Evolutionary conservation across 2,797 vertebrate genomes (phyloP).

Genomic region (Chlorospingus flavigularis): DNA sequence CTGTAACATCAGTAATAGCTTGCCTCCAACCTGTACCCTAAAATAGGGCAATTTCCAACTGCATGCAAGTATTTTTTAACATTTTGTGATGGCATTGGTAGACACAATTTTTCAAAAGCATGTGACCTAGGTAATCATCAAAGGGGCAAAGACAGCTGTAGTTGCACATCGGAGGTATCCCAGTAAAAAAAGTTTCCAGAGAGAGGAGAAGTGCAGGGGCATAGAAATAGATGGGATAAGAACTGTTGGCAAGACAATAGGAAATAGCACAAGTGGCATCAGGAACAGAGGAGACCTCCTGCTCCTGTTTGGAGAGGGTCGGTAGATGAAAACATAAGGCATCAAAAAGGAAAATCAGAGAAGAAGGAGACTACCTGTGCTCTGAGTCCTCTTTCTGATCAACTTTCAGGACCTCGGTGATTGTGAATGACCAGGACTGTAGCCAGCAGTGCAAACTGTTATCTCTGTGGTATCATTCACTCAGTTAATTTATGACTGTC

Average conservation of each 20-base stretch:
- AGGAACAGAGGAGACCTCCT: not conserved
- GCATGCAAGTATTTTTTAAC: not conserved
- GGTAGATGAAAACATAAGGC: not conserved
- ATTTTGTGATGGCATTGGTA: not conserved
- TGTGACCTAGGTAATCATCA: not conserved
- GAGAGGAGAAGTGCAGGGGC: not conserved
- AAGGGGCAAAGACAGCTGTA: not conserved
- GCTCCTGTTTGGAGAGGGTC: not conserved
- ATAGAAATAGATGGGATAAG: not conserved
- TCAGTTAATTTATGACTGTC: not conserved
- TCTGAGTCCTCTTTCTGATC: not conserved
- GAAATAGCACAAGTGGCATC: not conserved
- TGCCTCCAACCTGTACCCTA: not conserved
- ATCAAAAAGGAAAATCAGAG: not conserved
- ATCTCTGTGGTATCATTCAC: not conserved
- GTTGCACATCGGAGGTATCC: fast-evolving
- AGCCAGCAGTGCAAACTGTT: not conserved
- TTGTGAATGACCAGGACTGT: fast-evolving
- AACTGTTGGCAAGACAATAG: not conserved
- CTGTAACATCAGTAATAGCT: not conserved
- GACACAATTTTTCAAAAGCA: not conserved
- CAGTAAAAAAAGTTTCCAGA: not conserved
- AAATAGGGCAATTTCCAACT: not conserved
- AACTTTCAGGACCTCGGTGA: not conserved
- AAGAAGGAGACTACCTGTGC: not conserved